Evolutionary conservation across 2,888 invertebrate species (phyloP), one percentile per base, ranked within the genome.

Genomic region (Drosophila picticornis): DNA sequence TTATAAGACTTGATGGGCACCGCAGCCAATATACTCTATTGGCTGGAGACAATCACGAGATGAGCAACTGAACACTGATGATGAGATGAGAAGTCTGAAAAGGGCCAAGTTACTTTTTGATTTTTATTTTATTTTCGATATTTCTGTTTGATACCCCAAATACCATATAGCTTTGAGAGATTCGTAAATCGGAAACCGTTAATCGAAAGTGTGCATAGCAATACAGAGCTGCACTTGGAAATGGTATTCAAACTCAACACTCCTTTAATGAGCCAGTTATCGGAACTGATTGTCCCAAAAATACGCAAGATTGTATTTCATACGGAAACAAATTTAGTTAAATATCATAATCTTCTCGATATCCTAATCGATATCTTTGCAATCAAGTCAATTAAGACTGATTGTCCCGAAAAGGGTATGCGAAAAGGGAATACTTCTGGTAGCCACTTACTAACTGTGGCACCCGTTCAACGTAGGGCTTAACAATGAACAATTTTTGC

Each of bases 401-500:
- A 16, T 22, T 1, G 7, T 2, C 0, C 27, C 3, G n/a, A 16
- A 22, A 27, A 69, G 69, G 32, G 69, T 25, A 70, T 70, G n/a
- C 13, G 19, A 19, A 46, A 38, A 40, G n/a, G 5, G n/a, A 36
- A 22, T 29, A 50, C 31, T 22, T 22, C 22, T 3, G 29, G 27
- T 4, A 16, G 6, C 51, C n/a, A 6, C 22, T 55, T 51, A 6
- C 22, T 51, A 31, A 22, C 13, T 27, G 27, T 25, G 0, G 2
- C 36, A 57, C 51, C 62, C 55, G 38, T 61, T 61, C 57, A 58
- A 50, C 43, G 46, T 53, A n/a, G 31, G 34, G 77, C 68, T 58
- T 62, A 77, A 88, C 78, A 55, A 81, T 84, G 88, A 84, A 72
- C 72, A 79, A 76, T 80, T 76, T 73, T 72, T 59, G 58, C 88